Percentiles rank a stretch among this genome's conserved stretches.
phyloP scores from a whole-genome alignment of 2,888 invertebrate species.

The Cephus spinipes region DNA sequence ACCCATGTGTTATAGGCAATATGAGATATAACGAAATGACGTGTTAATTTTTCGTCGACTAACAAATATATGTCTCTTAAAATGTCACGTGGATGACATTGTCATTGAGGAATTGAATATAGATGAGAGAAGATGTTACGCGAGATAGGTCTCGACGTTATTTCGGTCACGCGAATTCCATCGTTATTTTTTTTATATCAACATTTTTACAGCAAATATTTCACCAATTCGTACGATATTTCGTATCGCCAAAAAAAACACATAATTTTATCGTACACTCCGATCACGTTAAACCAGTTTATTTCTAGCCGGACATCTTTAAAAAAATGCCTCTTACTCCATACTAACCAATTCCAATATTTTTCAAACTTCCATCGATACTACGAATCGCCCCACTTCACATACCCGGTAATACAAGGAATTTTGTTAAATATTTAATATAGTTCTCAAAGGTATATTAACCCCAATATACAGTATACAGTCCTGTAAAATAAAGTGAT shows the following conservation, averaged over 20 bases:
- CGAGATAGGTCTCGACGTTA: background rate
- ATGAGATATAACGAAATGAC: background rate
- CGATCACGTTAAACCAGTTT: background rate
- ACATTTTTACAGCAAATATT: background rate
- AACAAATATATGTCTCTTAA: background rate
- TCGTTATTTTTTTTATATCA: background rate
- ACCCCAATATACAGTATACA: background rate
- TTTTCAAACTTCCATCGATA: background rate
- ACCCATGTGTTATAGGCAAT: background rate
- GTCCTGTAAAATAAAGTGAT: background rate
- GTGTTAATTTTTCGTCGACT: background rate
- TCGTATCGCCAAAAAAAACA: too few species aligned
- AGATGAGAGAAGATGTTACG: background rate
- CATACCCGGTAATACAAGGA: background rate
- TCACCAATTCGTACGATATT: background rate
- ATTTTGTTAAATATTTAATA: background rate
- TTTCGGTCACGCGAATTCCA: background rate
- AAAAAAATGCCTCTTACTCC: background rate
- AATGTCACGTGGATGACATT: slow-evolving; percentile 1
- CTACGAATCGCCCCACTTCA: background rate
- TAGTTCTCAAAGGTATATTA: background rate
- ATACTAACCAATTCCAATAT: background rate
- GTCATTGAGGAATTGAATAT: slow-evolving; percentile 8
- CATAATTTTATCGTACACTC: background rate
- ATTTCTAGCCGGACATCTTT: background rate